Percentiles rank a stretch among this genome's conserved stretches.
Conservation (phyloP, 2,113 vertebrate species). For the Ranitomeya variabilis region DNA sequence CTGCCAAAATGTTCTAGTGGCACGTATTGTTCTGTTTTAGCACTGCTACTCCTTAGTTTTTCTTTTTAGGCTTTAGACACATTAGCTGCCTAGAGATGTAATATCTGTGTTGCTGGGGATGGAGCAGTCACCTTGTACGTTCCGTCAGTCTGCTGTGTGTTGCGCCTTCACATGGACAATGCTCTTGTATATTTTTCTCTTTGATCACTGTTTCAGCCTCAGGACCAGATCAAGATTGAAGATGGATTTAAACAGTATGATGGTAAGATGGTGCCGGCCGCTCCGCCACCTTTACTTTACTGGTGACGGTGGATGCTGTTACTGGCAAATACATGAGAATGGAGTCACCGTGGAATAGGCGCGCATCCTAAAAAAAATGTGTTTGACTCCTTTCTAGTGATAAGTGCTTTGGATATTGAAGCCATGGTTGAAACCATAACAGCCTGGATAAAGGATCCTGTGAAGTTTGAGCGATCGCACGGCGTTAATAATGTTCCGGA, state of each 20-base stretch:
- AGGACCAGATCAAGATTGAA: conserved; percentile 94
- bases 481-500: conserved; percentile 84
- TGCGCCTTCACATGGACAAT: conserved; percentile 29
- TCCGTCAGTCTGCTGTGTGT: conserved; percentile 39
- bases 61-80: too few relatives aligned
- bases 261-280: conserved; percentile 81
- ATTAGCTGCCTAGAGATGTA: too few relatives aligned
- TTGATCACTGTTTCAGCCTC: conserved; percentile 88
- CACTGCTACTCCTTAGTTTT: too few relatives aligned
- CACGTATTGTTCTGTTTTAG: too few relatives aligned
- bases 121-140: neutral
- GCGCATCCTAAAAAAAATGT: neutral
- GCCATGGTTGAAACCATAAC: conserved; percentile 94
- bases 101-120: neutral
- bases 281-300: conserved; percentile 48
- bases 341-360: too few relatives aligned
- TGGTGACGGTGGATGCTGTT: neutral
- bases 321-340: neutral
- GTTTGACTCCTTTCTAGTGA: conserved; percentile 69
- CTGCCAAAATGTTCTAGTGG: too few relatives aligned
- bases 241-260: conserved; percentile 99
- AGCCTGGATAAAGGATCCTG: conserved; percentile 85
- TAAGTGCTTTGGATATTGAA: conserved; percentile 92
- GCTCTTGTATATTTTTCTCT: conserved; percentile 55
- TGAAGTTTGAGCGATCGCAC: conserved; percentile 92